Evolutionary conservation across 2,113 vertebrate species (phyloP), one percentile per base, ranked within the genome.

Genomic region (Pseudopodoces humilis): DNA sequence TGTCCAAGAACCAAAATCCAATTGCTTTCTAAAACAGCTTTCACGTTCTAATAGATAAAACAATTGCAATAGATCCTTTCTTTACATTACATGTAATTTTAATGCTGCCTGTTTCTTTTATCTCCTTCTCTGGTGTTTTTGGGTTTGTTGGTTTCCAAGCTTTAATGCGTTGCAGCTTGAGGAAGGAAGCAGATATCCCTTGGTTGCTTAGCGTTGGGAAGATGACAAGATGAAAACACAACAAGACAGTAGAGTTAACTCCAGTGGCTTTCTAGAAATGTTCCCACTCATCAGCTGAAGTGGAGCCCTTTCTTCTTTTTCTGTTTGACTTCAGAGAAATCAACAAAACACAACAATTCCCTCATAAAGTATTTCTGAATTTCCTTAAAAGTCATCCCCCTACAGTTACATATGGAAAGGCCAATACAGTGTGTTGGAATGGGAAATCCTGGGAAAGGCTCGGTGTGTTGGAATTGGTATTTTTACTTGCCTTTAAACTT

Each of bases 171-270:
- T 59, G 75, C 77, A 90, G 68, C 80, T 21, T 72, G 47, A 89
- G 81, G 81, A 69, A 79, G 47, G 92, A 90, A 86, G 71, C 43
- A 83, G 82, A 67, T 58, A 85, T 4, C 63, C 43, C 80, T 67
- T 47, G 79, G 76, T 88, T 94, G 90, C 88, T 90, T 90, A 93
- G 84, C 87, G 46, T 75, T 94, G 71, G 71, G 50, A 83, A 68
- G 79, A 67, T 83, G 79, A 70, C 88, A 70, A 88, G 80, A 65
- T 37, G 74, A 80, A 89, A 89, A 88, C 41, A 76, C 69, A 88
- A 22, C 1, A 31, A 62, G 55, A 33, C 62, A 86, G 65, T 27
- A 24, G 70, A 80, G 76, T 83, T 90, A 67, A 67, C 43, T 93
- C 63, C 86, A 85, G 69, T 56, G 43, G 39, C 78, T 90, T 90